Evolutionary conservation across 2,888 invertebrate genomes (phyloP), one percentile per base, ranked within the genome.

Genomic region (Perithous albicinctus): DNA sequence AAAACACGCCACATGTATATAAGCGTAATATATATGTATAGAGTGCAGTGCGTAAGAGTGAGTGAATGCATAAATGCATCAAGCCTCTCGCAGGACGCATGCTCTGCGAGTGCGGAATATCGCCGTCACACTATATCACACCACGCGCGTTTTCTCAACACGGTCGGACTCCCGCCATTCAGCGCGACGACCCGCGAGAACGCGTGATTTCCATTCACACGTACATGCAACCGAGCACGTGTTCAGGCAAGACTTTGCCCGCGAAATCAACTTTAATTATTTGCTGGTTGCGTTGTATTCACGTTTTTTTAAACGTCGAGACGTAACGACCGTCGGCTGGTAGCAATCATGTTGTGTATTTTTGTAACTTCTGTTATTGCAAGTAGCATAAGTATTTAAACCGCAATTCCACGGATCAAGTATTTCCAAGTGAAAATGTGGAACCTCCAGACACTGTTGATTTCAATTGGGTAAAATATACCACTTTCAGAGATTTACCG

Each of bases 201-300:
- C 54, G 48, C 70, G 54, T 70, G 41, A 56, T 18, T 56, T 15
- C 70, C 56, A 70, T 70, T 70, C 70, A 56, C 56, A 56, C 70
- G 70, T 3, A 63, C 41, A 70, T 12, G 38, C 18, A 35, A 12
- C 1, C 15, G 29, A 7, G 1, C 54, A 26, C 38, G 38, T 69
- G 41, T 54, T 41, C 41, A 15, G 10, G 12, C 29, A 0, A n/a
- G 26, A 10, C 26, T 41, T 15, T 15, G 54, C 23, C 12, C 29
- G 38, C 2, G 38, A 23, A n/a, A 23, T 23, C 20, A 35, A 12
- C 5, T 12, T 29, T 23, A 10, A 1, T 12, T 54, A 54, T 56
- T 29, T 1, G n/a, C 2, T 26, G n/a, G 15, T 8, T 26, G 54
- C 1, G 12, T 10, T n/a, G n/a, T 2, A 26, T 26, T 1, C 26